Evolutionary conservation across 2,797 vertebrate genomes (phyloP).

Genomic region (Salarias fasciatus): DNA sequence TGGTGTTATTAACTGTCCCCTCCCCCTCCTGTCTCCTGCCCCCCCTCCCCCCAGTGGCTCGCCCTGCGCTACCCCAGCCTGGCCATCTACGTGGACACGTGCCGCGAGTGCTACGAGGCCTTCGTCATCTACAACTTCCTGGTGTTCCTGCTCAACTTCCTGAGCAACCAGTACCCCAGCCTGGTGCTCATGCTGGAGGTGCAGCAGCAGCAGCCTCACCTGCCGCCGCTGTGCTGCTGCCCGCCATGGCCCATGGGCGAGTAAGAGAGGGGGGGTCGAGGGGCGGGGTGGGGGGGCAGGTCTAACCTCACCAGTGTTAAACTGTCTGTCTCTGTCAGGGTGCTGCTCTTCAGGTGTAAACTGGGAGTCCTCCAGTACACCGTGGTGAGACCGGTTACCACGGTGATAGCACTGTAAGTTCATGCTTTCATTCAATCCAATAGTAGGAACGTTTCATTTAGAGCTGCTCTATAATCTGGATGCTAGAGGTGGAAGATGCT

Average conservation of each 20-base stretch:
- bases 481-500: too few species aligned
- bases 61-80: constrained; percentile 93
- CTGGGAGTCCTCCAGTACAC: constrained; percentile 97
- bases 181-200: constrained; percentile 94
- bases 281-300: not conserved
- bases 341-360: constrained; percentile 93
- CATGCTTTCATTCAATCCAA: too few species aligned
- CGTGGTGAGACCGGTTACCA: constrained; percentile 93
- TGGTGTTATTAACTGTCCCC: too few species aligned
- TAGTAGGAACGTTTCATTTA: too few species aligned
- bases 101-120: constrained; percentile 97
- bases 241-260: constrained; percentile 97
- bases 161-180: constrained; percentile 93
- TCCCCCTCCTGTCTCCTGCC: constrained; percentile 61
- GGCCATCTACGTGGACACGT: constrained; percentile 97
- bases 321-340: constrained; percentile 76
- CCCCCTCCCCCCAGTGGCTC: too few species aligned
- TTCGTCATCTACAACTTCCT: constrained; percentile 99
- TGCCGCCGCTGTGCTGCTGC: constrained; percentile 95
- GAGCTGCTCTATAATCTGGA: too few species aligned
- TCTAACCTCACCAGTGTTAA: not conserved
- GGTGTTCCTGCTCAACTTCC: constrained; percentile 94
- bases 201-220: constrained; percentile 94
- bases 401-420: constrained; percentile 93
- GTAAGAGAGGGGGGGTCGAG: too few species aligned